These are phyloP conservation scores for Caradrina kadenii DNA, from an alignment of 2,888 invertebrate genomes.

Conservation along the genomic window DNA sequence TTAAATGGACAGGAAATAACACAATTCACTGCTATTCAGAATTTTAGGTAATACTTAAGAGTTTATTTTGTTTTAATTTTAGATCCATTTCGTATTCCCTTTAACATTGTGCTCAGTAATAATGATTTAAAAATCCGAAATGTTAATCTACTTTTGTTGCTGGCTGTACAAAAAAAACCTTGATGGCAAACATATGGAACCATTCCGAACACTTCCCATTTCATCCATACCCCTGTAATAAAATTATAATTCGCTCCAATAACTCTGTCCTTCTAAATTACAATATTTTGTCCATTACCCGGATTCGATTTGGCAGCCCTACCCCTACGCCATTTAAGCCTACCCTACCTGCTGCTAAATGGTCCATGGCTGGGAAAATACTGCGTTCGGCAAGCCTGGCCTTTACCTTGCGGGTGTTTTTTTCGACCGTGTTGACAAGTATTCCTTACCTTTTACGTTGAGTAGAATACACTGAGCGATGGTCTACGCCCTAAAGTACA, in stretches of 20 bases:
- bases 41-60: too few species aligned
- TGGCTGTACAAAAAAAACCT: not conserved
- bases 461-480: conserved; percentile 19
- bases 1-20: too few species aligned
- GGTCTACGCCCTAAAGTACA: not conserved
- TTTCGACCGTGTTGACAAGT: conserved; percentile 46
- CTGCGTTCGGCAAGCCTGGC: conserved; percentile 37
- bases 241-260: conserved; percentile 49
- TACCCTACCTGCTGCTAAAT: conserved; percentile 62
- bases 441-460: conserved; percentile 25
- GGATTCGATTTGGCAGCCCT: conserved; percentile 54
- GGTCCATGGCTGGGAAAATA: conserved; percentile 59
- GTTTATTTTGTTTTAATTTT: too few species aligned
- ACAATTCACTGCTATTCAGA: too few species aligned
- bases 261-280: conserved; percentile 47
- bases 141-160: too few species aligned
- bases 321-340: conserved; percentile 47
- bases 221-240: conserved; percentile 9
- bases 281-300: conserved; percentile 52
- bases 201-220: conserved; percentile 3
- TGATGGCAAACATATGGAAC: not conserved
- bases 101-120: too few species aligned
- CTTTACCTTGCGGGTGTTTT: conserved; percentile 42
- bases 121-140: too few species aligned
- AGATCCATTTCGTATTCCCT: too few species aligned